Evolutionary conservation across 2,888 invertebrate species (phyloP).

Genomic region (Carpatolechia fugitivella): DNA sequence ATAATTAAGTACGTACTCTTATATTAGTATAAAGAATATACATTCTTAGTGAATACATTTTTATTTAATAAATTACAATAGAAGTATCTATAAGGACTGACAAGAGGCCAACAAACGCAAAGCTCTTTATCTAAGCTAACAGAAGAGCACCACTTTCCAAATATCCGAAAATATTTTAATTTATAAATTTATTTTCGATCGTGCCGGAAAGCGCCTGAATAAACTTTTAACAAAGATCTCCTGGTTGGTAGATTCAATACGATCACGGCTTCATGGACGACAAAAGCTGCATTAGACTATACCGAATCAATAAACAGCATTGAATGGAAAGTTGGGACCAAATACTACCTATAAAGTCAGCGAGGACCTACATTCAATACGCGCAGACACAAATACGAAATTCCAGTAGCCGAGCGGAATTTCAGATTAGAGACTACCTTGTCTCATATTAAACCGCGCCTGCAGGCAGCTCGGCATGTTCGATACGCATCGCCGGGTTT

Average conservation of each 20-base stretch:
- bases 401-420: not conserved
- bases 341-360: slow-evolving; percentile 9
- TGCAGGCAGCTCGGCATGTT: not conserved
- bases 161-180: slow-evolving; percentile 27
- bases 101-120: not conserved
- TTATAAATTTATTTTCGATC: slow-evolving; percentile 23
- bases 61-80: too few species aligned
- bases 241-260: slow-evolving; percentile 33
- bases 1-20: too few species aligned
- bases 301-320: slow-evolving; percentile 45
- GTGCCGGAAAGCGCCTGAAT: slow-evolving; percentile 23
- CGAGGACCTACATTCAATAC: slow-evolving; percentile 1
- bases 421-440: not conserved
- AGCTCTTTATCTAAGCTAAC: slow-evolving; percentile 9
- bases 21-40: too few species aligned
- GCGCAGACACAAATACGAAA: slow-evolving; percentile 4
- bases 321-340: slow-evolving; percentile 25
- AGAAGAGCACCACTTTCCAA: not conserved
- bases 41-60: too few species aligned
- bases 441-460: slow-evolving; percentile 12
- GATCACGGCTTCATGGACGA: slow-evolving; percentile 35
- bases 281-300: slow-evolving; percentile 41
- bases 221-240: slow-evolving; percentile 34
- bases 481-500: slow-evolving; percentile 32
- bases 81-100: slow-evolving; percentile 11